Evolutionary conservation across 2,113 vertebrate genomes (phyloP), one percentile per base, ranked within the genome.

Genomic region (Turdus rufiventris): DNA sequence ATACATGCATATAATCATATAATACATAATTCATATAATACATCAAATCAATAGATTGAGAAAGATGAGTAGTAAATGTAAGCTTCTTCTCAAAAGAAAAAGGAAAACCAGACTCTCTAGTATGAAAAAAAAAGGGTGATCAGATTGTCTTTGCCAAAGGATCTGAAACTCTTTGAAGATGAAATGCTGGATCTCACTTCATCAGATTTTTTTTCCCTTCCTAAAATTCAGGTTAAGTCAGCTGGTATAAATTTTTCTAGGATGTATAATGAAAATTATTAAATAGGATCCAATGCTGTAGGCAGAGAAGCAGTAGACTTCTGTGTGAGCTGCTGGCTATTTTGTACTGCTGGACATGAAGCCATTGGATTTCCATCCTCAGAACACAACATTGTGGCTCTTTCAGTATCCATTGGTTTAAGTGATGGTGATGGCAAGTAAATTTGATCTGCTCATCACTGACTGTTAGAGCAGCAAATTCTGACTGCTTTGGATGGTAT

Each of bases 381-480:
- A 9, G 62, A 85, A 71, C 12, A 47, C 3, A 43, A 28, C 14
- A 21, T 0, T 0, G 26, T 12, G 24, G 5, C 8, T 86, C 36
- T 72, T 80, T 21, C 0, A 1, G 26, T 74, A 33, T 25, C 10
- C 33, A 4, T 81, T 92, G 79, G 18, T 48, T 14, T 75, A 26
- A 8, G 9, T 23, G 20, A 63, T 47, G 43, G 56, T 6, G 8
- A 33, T 43, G 20, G n/a, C 18, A 51, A 60, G 14, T 20, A 61
- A 48, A 38, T 50, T 71, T 48, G 23, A 79, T 71, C 29, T 58
- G 62, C 28, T 87, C 25, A 18, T 62, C 62, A 47, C 2, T 79
- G 43, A 38, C 36, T 50, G 60, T 53, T 47, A 31, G 0, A 81
- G 36, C 18, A 15, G 31, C 43, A 82, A 56, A 71, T 63, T 42